phyloP scores from a whole-genome alignment of 2,797 vertebrate species.

The Lagodon rhomboides region DNA sequence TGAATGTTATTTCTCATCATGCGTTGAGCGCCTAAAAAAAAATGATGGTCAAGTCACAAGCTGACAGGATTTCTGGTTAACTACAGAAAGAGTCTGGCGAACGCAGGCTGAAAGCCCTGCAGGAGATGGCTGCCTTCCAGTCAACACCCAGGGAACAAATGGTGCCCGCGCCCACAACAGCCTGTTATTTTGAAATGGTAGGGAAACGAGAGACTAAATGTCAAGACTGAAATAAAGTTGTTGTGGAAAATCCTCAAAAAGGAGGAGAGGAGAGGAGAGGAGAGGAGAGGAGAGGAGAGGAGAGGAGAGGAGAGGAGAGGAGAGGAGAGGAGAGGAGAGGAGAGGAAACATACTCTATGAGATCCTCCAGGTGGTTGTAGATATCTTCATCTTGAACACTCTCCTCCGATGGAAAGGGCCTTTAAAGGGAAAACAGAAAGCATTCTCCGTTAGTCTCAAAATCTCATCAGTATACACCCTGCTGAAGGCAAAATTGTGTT shows the following conservation, averaged over 20 bases:
- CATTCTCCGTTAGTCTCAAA: not conserved
- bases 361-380: slow-evolving; percentile 96
- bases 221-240: not conserved
- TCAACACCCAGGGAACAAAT: slow-evolving; percentile 59
- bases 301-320: not conserved
- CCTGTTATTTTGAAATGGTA: not conserved
- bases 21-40: slow-evolving; percentile 6
- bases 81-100: slow-evolving; percentile 8
- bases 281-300: too few relatives aligned
- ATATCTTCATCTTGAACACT: slow-evolving; percentile 93
- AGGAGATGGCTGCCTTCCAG: slow-evolving; percentile 55
- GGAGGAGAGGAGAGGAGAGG: not conserved
- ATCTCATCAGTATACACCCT: not conserved
- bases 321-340: not conserved
- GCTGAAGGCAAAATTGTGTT: too few relatives aligned
- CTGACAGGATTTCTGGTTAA: slow-evolving; percentile 32
- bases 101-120: not conserved
- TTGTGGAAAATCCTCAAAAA: not conserved
- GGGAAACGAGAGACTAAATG: slow-evolving; percentile 1
- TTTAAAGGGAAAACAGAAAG: slow-evolving; percentile 57
- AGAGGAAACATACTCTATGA: slow-evolving; percentile 92
- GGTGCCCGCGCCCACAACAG: slow-evolving; percentile 18
- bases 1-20: not conserved
- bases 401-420: slow-evolving; percentile 95
- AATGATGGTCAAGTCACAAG: slow-evolving; percentile 23